phyloP scores from a whole-genome alignment of 2,113 vertebrate species.

The Phrynosoma blainvillii region DNA sequence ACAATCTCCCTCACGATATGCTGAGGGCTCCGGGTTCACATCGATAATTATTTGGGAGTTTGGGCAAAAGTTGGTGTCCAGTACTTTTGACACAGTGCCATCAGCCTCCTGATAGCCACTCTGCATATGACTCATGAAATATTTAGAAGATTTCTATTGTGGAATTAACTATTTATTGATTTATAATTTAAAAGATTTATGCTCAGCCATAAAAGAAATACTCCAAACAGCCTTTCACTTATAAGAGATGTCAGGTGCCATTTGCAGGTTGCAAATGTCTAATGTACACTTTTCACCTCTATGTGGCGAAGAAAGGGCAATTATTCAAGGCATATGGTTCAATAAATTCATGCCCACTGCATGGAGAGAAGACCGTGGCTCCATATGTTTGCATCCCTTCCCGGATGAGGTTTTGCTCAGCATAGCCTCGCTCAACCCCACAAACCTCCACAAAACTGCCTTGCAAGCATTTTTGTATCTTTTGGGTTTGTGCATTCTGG shows the following conservation, averaged over 20 bases:
- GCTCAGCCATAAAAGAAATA: constrained; percentile 79
- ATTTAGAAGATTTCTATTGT: constrained; percentile 94
- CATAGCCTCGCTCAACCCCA: constrained; percentile 64
- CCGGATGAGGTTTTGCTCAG: constrained; percentile 69
- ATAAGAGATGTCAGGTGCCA: constrained; percentile 77
- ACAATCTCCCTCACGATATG: not conserved
- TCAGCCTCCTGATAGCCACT: constrained; percentile 62
- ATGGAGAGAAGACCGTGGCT: constrained; percentile 63
- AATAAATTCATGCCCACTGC: constrained; percentile 74
- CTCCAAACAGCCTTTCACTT: constrained; percentile 77
- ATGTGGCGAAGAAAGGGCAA: constrained; percentile 67
- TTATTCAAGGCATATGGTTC: constrained; percentile 76
- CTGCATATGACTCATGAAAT: constrained; percentile 86
- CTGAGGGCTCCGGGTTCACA: constrained; percentile 47
- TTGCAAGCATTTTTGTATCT: constrained; percentile 72
- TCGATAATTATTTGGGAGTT: constrained; percentile 58
- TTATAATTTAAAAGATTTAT: constrained; percentile 99
- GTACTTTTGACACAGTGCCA: constrained; percentile 58
- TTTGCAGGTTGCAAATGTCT: constrained; percentile 80
- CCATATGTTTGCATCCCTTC: constrained; percentile 45
- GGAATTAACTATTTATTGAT: constrained; percentile 99
- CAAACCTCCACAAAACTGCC: constrained; percentile 43
- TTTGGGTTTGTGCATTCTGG: constrained; percentile 59
- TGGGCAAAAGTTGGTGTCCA: constrained; percentile 53
- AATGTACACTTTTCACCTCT: constrained; percentile 72